Evolutionary conservation across 1,140 invertebrate genomes (phyloP).

Genomic region (Oryctes rhinoceros): DNA sequence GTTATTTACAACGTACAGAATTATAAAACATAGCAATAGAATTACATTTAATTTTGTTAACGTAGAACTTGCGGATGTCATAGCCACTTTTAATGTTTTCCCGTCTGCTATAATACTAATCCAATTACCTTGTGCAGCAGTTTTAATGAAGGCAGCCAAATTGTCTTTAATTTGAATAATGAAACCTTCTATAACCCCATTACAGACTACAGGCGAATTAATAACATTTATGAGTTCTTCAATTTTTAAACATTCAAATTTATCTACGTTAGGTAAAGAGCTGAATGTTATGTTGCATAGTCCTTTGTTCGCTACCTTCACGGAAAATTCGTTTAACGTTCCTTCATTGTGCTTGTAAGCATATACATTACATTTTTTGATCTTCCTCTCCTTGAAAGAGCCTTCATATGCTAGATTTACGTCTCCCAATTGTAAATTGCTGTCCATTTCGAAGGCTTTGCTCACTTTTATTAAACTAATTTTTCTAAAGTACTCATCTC

Average conservation of each 20-base stretch:
- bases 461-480: background rate
- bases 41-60: background rate
- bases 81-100: conserved; percentile 13
- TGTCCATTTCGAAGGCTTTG: background rate
- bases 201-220: background rate
- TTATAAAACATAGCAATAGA: background rate
- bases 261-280: background rate
- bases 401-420: background rate
- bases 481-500: background rate
- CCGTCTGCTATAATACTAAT: background rate
- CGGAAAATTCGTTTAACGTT: background rate
- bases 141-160: background rate
- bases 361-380: background rate
- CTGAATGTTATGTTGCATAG: background rate
- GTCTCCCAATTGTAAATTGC: background rate
- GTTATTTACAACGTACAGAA: background rate
- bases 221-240: background rate
- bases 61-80: background rate
- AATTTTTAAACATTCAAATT: background rate
- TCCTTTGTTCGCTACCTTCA: background rate
- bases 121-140: background rate
- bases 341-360: background rate
- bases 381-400: background rate
- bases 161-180: background rate
- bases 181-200: background rate